These are phyloP conservation scores for Aspidiotus destructor DNA, from an alignment of 2,888 invertebrate species.

Conservation along the genomic window DNA sequence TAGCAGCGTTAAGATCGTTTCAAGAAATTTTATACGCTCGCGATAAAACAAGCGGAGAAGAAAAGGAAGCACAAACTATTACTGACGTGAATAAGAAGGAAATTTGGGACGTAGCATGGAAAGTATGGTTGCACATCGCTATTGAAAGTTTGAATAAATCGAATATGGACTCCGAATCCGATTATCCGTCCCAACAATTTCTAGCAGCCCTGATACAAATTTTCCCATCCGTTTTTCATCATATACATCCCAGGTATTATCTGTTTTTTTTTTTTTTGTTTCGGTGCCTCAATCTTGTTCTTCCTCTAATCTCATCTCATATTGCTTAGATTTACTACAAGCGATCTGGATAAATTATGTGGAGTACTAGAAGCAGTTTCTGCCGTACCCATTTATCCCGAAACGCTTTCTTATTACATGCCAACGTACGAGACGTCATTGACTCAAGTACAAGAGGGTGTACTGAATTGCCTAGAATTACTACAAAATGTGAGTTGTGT, in stretches of 20 bases:
- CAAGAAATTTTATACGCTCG: conserved; percentile 80
- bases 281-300: conserved; percentile 12
- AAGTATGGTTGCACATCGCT: conserved; percentile 82
- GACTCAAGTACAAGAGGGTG: conserved; percentile 73
- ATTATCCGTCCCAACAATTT: conserved; percentile 86
- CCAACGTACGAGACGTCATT: conserved; percentile 70
- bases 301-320: not conserved
- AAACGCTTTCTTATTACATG: conserved; percentile 64
- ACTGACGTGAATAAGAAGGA: conserved; percentile 40
- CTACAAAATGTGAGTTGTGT: conserved; percentile 60
- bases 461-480: conserved; percentile 75
- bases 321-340: conserved; percentile 43
- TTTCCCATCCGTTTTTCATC: conserved; percentile 88
- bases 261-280: conserved; percentile 11
- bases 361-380: conserved; percentile 65
- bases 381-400: conserved; percentile 68
- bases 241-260: conserved; percentile 60
- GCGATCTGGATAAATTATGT: conserved; percentile 72
- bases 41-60: conserved; percentile 43
- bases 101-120: conserved; percentile 74
- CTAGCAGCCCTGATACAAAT: conserved; percentile 89
- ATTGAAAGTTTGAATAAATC: conserved; percentile 48
- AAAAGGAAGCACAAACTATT: not conserved
- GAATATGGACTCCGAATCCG: conserved; percentile 48
- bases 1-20: conserved; percentile 91